Evolutionary conservation across 2,888 invertebrate species (phyloP), one percentile per base, ranked within the genome.

Genomic region (Achlya flavicornis): DNA sequence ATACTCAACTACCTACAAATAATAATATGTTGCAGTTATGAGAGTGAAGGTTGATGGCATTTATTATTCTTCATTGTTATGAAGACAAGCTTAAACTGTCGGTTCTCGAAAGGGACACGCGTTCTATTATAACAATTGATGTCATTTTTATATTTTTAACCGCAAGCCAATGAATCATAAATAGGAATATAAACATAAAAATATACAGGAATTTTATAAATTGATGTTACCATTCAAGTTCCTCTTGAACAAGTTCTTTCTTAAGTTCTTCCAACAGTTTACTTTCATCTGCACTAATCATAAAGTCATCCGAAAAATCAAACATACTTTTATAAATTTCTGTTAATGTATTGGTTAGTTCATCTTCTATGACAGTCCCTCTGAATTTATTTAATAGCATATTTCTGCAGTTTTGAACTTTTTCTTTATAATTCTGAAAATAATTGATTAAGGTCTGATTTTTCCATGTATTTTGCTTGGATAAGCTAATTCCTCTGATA

Each of bases 231-330:
- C 93, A 92, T 70, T 91, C 79, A 38, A 91, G 71, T 80, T 93
- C 93, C 75, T 92, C 92, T 69, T 91, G 88, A 16, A 93, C 83
- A 61, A 93, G 80, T 74, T 93, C 92, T 71, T 84, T 83, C 79
- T 86, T 87, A 58, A 93, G 81, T 76, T 89, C 88, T 67, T 89
- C 85, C 57, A 91, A 71, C 6, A 89, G 64, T 66, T 87, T 77
- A 64, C 77, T 71, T 79, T 93, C 93, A 74, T 93, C 89, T 68
- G 81, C 83, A 75, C 88, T 84, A 61, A 79, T 65, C 16, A 66
- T 66, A 57, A 65, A 64, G 59, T 79, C 76, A 65, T 80, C 70
- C 48, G 78, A 63, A 66, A 82, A 81, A 69, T 85, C 76, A 69
- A 89, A 90, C 81, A 88, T 86, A 58, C 80, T 83, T 75, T 86